Conservation (phyloP, 23 tunicate species). For the Phallusia fumigata region DNA sequence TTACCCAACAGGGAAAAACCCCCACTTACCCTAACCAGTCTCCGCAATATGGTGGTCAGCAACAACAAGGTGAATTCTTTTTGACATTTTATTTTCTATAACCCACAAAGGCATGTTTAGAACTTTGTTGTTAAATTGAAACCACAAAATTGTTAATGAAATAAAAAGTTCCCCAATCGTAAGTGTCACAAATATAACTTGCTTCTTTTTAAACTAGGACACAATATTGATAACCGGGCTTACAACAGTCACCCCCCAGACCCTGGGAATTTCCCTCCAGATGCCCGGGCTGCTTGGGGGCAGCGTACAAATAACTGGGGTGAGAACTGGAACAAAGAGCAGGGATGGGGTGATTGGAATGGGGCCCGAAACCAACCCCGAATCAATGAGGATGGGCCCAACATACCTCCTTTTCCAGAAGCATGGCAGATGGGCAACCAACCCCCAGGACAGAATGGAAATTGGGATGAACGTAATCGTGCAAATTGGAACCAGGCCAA, state of each 20-base stretch:
- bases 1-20: conserved; percentile 18
- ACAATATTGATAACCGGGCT: not conserved
- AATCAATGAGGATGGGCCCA: conserved; percentile 57
- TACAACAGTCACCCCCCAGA: not conserved
- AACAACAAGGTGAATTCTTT: conserved; percentile 28
- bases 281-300: not conserved
- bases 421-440: conserved; percentile 66
- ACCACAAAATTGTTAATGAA: not conserved
- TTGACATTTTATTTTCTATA: not conserved
- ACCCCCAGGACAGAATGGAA: conserved; percentile 22
- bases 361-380: conserved; percentile 39
- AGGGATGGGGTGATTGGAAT: conserved; percentile 68
- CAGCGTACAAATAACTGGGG: conserved; percentile 17
- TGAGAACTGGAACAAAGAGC: conserved; percentile 22
- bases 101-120: no score
- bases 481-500: conserved; percentile 17
- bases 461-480: conserved; percentile 21
- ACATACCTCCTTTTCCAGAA: conserved; percentile 84
- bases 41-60: conserved; percentile 27
- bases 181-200: not conserved
- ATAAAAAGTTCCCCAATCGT: not conserved
- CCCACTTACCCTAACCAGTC: conserved; percentile 3
- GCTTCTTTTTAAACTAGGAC: not conserved
- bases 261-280: not conserved
- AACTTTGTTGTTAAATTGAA: no score